Percentiles rank a stretch among this genome's conserved stretches.
Conservation (phyloP, 2,888 invertebrate species). For the Acanthococcus lagerstroemiae region DNA sequence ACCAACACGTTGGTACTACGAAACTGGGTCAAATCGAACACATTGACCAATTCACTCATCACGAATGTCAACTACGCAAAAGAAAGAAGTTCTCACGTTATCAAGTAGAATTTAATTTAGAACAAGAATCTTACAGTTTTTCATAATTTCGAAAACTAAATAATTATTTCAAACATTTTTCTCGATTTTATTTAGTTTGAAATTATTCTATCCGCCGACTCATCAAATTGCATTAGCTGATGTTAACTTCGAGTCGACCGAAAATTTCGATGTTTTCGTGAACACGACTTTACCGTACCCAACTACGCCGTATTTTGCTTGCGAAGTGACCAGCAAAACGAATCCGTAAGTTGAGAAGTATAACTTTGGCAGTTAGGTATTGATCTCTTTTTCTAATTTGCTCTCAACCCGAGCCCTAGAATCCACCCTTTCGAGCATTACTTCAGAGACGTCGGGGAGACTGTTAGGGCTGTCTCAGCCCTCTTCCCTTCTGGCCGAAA, state of each 20-base stretch:
- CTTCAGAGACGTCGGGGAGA: no score
- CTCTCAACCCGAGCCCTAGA: no score
- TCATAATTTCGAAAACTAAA: no score
- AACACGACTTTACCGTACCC: conserved; percentile 32
- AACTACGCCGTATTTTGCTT: conserved; percentile 27
- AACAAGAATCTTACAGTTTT: background rate
- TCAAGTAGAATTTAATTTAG: no score
- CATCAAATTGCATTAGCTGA: conserved; percentile 21
- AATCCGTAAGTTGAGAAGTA: no score
- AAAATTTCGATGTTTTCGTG: conserved; percentile 30
- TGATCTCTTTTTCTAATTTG: no score
- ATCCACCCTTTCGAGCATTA: no score
- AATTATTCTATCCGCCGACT: conserved; percentile 31
- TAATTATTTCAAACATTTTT: no score
- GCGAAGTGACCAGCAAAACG: conserved; percentile 27
- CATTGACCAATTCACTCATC: conserved; percentile 5
- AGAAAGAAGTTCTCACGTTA: background rate
- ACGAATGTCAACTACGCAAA: conserved; percentile 16
- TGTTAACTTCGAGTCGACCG: conserved; percentile 31
- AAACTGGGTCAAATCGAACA: conserved; percentile 20
- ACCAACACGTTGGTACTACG: background rate
- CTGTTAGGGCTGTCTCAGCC: no score
- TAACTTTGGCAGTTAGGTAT: no score
- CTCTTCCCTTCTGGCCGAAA: no score
- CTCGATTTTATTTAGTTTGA: conserved; percentile 24